These are phyloP conservation scores for Scomber colias DNA, from an alignment of 2,113 vertebrate genomes.

Conservation along the genomic window DNA sequence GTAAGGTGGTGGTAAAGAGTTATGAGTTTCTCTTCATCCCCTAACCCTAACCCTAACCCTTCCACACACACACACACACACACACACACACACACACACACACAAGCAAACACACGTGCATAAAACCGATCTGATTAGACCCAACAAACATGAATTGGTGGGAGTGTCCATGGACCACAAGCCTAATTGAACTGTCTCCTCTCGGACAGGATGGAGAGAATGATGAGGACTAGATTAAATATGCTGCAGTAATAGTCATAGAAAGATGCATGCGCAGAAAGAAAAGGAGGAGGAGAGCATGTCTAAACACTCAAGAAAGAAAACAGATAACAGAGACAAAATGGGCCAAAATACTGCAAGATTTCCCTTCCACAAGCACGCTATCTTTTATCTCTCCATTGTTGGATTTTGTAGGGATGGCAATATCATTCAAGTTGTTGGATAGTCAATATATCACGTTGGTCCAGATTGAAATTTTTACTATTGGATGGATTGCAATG, in stretches of 20 bases:
- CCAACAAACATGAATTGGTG: slow-evolving; percentile 70
- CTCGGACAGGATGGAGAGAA: slow-evolving; percentile 47
- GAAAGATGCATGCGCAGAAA: slow-evolving; percentile 19
- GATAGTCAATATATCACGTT: no score
- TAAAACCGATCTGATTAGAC: slow-evolving; percentile 78
- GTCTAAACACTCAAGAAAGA: not conserved
- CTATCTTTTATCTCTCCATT: not conserved
- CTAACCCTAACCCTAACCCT: slow-evolving; percentile 28
- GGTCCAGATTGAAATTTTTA: not conserved
- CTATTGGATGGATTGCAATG: not conserved
- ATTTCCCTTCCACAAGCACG: no score
- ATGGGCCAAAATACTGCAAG: no score
- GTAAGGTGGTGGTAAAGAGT: slow-evolving; percentile 51
- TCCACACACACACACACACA: slow-evolving; percentile 15
- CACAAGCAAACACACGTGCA: not conserved
- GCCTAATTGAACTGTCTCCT: slow-evolving; percentile 81
- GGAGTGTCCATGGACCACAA: slow-evolving; percentile 65
- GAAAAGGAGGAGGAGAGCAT: slow-evolving; percentile 4
- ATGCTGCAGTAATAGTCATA: slow-evolving; percentile 27
- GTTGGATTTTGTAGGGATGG: not conserved
- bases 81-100: not conserved
- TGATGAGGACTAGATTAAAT: slow-evolving; percentile 59
- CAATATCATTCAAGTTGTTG: no score
- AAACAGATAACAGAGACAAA: no score
- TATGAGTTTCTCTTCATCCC: slow-evolving; percentile 57